Conservation (phyloP, 1,140 invertebrate species). For the Charaxes varanes region DNA sequence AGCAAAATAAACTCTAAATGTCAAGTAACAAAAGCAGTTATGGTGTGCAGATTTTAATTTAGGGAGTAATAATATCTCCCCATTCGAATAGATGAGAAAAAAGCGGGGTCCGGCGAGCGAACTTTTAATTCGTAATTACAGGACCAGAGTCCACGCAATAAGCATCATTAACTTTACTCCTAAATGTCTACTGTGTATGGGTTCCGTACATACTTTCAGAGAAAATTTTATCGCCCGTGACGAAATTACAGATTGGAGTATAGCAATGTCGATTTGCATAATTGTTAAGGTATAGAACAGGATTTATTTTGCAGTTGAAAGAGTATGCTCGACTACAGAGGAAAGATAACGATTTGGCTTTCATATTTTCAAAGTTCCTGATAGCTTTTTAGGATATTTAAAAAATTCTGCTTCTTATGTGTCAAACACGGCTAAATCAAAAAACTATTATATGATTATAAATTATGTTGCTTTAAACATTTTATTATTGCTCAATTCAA, state of each 20-base stretch:
- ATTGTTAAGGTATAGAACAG: too few relatives aligned
- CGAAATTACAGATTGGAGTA: slow-evolving; percentile 22
- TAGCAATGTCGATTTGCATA: slow-evolving; percentile 12
- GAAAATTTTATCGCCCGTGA: slow-evolving; percentile 37
- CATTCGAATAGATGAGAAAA: slow-evolving; percentile 70
- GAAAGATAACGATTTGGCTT: too few relatives aligned
- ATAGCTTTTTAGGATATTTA: too few relatives aligned
- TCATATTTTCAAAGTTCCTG: too few relatives aligned
- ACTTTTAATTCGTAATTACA: slow-evolving; percentile 73
- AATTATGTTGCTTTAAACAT: too few relatives aligned
- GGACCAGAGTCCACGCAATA: slow-evolving; percentile 65
- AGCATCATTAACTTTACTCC: slow-evolving; percentile 69
- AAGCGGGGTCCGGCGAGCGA: slow-evolving; percentile 59
- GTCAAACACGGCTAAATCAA: too few relatives aligned
- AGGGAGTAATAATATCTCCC: slow-evolving; percentile 64
- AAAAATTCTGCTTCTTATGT: too few relatives aligned
- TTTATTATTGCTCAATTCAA: too few relatives aligned
- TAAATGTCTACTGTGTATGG: slow-evolving; percentile 42
- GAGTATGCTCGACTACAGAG: too few relatives aligned
- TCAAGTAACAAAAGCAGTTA: too few relatives aligned
- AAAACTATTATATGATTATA: too few relatives aligned
- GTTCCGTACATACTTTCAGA: slow-evolving; percentile 28
- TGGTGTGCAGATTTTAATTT: slow-evolving; percentile 29
- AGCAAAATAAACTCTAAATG: slow-evolving; percentile 36
- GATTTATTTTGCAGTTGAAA: too few relatives aligned